Conservation (phyloP, 2,888 invertebrate genomes). For the Eupithecia insigniata region DNA sequence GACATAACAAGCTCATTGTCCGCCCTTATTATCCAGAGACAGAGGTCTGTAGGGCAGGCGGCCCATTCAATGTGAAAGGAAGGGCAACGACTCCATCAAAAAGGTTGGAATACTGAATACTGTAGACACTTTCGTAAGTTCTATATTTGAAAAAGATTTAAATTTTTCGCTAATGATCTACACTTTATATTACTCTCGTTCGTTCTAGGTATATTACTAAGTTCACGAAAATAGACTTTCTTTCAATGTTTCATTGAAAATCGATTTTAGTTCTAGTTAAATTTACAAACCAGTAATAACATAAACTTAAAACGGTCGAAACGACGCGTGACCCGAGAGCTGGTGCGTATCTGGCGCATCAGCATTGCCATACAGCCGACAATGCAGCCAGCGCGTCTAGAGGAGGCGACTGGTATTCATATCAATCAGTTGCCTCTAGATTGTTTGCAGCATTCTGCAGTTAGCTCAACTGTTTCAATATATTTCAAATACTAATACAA, state of each 20-base stretch:
- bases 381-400: too few species aligned
- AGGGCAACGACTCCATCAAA: conserved; percentile 32
- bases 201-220: background rate
- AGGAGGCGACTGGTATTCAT: too few species aligned
- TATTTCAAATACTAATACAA: too few species aligned
- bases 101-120: background rate
- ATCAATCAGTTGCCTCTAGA: too few species aligned
- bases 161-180: background rate
- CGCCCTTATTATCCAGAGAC: conserved; percentile 44
- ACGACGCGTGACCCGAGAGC: too few species aligned
- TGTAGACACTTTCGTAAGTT: background rate
- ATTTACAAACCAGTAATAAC: background rate
- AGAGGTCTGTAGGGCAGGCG: conserved; percentile 41
- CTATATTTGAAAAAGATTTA: background rate
- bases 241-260: background rate
- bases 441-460: too few species aligned
- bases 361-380: too few species aligned
- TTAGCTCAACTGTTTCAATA: too few species aligned
- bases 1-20: conserved; percentile 37
- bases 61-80: conserved; percentile 36
- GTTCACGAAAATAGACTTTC: background rate
- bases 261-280: background rate
- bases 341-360: too few species aligned
- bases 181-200: background rate
- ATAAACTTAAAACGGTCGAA: too few species aligned